Evolutionary conservation across 2,113 vertebrate species (phyloP), one percentile per base, ranked within the genome.

Genomic region (Engystomops pustulosus): DNA sequence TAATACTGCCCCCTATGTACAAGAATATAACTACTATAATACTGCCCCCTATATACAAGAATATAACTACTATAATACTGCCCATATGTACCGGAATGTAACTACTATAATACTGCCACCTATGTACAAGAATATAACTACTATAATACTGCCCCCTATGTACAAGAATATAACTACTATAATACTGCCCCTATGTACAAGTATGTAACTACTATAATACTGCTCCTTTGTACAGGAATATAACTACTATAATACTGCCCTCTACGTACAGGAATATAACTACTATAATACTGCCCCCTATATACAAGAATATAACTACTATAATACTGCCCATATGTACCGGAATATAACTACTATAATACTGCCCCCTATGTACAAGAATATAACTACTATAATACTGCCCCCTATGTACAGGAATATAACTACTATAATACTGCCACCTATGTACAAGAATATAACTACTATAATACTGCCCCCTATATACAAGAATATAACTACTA

Each of bases 91-190:
- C 47, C 15, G 18, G 47, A 49, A 53, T 53, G n/a, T 53, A 53
- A 53, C 49, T 53, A n/a, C 49, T 53, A 53, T 53, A 53, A 53
- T 53, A 53, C 49, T 53, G 49, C 49, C 5, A 3, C 49, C 49
- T 53, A 53, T 53, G 20, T 53, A 53, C 49, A 53, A 53, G 49
- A 53, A 53, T 53, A 53, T 53, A 53, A 53, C 49, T 53, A 53
- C 18, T 53, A 53, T n/a, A 49, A 49, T 49, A 49, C 47, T 49
- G 47, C 47, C 6, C 55, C 55, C 23, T 60, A 60, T 27, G 11
- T 60, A 60, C 55, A 60, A 60, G 55, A 60, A 60, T 60, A 60
- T 27, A 60, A 60, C 55, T 60, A 58, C 53, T 58, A 58, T 58
- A 58, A 58, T 58, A 58, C n/a, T 58, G 53, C 53, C 1, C 9